Base-by-base conservation (phyloP, 2,113 vertebrate genomes). In the Amblyornis subalaris region DNA sequence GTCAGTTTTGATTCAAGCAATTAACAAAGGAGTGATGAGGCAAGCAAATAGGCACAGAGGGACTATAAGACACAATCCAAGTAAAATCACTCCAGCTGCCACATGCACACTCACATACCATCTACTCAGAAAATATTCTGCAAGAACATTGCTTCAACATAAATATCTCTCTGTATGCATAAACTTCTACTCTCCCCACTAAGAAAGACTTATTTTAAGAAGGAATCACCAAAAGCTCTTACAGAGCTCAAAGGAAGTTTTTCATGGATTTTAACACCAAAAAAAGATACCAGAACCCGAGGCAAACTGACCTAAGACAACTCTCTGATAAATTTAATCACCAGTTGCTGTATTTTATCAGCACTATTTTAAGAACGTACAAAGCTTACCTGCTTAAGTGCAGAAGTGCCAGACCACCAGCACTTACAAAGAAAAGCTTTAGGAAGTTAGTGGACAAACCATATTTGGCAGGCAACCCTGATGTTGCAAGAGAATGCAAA, bases 1-100 rank as follows among this genome's bases (percentile, higher is more conserved):
- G 35, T 64, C 72, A 88, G 65, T 35, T 65, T 60, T 57, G 57
- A 90, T 83, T 86, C 65, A 50, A 65, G 90, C n/a, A 88, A 94
- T 93, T 93, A 96, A 91, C 50, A 64, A 90, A 94, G 36, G 42
- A 84, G 57, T 35, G n/a, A 94, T 90, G 75, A 96, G 36, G 88
- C 72, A 95, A 88, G 79, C 6, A 80, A 82, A 94, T 45, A 84
- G 88, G 55, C 93, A 94, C 90, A 88, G 53, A 80, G 91, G 89
- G 78, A 93, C 93, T 84, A 72, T 90, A 89, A 83, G 53, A 86
- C 69, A 92, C 73, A 71, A 71, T 48, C 45, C 74, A 80, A 90
- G 75, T 90, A 74, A 90, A 91, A 95, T 72, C 67, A 35, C 79
- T 95, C 69, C 91, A 90, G 40, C 64, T 88, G 82, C 40, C 74